phyloP scores from a whole-genome alignment of 2,113 vertebrate genomes.

The Gracilinanus agilis region DNA sequence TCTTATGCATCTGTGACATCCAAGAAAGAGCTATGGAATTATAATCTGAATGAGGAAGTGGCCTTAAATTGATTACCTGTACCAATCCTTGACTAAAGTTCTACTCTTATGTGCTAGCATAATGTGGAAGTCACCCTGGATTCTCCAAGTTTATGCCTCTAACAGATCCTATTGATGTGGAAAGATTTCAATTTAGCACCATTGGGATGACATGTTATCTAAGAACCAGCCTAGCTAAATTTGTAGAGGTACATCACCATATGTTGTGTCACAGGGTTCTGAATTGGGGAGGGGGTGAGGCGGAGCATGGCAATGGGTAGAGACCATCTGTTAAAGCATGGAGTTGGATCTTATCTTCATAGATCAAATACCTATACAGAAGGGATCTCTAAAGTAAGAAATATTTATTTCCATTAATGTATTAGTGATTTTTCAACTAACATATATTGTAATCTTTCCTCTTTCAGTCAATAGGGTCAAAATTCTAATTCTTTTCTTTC shows the following conservation, averaged over 20 bases:
- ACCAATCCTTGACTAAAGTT: neutral
- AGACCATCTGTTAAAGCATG: neutral
- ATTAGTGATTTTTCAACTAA: neutral
- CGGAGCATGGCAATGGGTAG: neutral
- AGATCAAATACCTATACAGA: neutral
- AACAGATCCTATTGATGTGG: neutral
- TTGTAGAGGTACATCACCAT: neutral
- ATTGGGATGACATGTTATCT: neutral
- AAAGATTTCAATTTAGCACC: neutral
- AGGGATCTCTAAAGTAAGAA: neutral
- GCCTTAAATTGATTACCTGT: neutral
- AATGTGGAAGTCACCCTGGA: neutral
- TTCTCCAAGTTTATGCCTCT: neutral
- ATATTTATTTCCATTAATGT: neutral
- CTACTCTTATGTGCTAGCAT: neutral
- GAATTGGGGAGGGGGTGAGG: neutral
- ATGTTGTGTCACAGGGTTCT: neutral
- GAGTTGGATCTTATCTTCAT: neutral
- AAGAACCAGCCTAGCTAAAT: neutral
- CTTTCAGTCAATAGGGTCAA: neutral
- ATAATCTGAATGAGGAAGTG: conserved; percentile 6
- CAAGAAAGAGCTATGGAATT: conserved; percentile 26
- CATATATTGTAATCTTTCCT: neutral
- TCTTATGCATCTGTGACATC: neutral
- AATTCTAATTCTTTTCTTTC: conserved; percentile 17